Conservation (phyloP, 2,888 invertebrate genomes). For the Chalcis sispes region DNA sequence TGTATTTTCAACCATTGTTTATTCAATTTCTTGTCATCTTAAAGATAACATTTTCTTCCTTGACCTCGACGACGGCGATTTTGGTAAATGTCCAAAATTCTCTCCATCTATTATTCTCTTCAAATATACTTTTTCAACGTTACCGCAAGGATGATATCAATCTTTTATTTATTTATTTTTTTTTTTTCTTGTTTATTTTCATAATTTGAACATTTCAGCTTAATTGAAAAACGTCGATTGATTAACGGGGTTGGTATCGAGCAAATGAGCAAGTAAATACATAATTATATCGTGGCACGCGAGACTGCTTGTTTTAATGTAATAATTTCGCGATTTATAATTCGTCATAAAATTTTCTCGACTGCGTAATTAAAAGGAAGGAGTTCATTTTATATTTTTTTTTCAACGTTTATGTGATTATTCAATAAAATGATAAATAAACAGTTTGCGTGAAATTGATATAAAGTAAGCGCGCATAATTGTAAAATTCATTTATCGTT, state of each 20-base stretch:
- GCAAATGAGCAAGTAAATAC: not conserved
- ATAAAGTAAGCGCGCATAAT: too few relatives aligned
- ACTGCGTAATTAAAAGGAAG: not conserved
- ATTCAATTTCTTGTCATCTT: not conserved
- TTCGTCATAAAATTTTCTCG: not conserved
- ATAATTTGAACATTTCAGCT: conserved; percentile 5
- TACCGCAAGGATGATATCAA: not conserved
- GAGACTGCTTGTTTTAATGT: not conserved
- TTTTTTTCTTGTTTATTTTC: not conserved
- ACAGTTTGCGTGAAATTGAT: too few relatives aligned
- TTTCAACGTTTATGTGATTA: too few relatives aligned
- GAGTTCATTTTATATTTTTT: too few relatives aligned
- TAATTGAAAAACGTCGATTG: conserved; percentile 40
- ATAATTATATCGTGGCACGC: conserved; percentile 19
- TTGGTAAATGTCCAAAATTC: conserved; percentile 28
- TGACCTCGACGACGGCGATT: conserved; percentile 11
- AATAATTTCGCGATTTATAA: conserved; percentile 2
- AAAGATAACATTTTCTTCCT: not conserved
- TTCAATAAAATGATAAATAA: too few relatives aligned
- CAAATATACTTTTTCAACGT: too few relatives aligned
- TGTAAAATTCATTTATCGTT: too few relatives aligned
- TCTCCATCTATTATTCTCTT: too few relatives aligned
- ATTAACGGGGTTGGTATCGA: not conserved
- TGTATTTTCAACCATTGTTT: conserved; percentile 9
- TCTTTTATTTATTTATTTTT: not conserved